Percentiles rank a stretch among this genome's conserved stretches.
These are phyloP conservation scores for Pandemis cinnamomeana DNA, from an alignment of 2,888 invertebrate species.

Conservation along the genomic window DNA sequence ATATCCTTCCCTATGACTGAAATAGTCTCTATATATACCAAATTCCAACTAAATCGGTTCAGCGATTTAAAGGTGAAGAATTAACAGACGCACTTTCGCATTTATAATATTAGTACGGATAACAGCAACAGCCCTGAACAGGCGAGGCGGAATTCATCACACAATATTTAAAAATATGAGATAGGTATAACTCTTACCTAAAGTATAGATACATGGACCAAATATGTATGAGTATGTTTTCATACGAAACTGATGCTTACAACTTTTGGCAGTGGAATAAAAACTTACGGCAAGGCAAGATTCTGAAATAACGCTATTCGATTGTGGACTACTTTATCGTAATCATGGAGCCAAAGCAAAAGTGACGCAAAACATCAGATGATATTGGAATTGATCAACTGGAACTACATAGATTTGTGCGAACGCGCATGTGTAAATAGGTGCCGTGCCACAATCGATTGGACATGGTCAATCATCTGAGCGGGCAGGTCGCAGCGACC, in stretches of 20 bases:
- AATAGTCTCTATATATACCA: no score
- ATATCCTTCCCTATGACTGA: no score
- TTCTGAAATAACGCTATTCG: neutral
- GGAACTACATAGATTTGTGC: conserved; percentile 48
- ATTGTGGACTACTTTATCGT: neutral
- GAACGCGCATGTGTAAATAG: conserved; percentile 68
- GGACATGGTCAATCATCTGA: conserved; percentile 79
- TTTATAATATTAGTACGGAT: neutral
- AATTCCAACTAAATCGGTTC: no score
- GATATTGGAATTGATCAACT: conserved; percentile 31
- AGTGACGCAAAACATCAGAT: conserved; percentile 17
- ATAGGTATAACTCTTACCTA: neutral
- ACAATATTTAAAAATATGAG: neutral
- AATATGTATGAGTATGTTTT: neutral
- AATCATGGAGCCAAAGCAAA: neutral
- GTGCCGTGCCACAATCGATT: conserved; percentile 75
- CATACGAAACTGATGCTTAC: neutral
- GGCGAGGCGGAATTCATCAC: conserved; percentile 56
- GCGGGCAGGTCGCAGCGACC: conserved; percentile 77
- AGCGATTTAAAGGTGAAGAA: no score
- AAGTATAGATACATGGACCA: neutral
- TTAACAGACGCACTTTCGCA: no score
- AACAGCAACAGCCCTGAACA: conserved; percentile 15
- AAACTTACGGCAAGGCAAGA: neutral
- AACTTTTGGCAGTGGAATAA: neutral